A percentile compares a stretch with the other conserved stretches of the same genome.
These are phyloP conservation scores for Cyprinella venusta DNA, from an alignment of 2,797 vertebrate genomes.

Conservation along the genomic window DNA sequence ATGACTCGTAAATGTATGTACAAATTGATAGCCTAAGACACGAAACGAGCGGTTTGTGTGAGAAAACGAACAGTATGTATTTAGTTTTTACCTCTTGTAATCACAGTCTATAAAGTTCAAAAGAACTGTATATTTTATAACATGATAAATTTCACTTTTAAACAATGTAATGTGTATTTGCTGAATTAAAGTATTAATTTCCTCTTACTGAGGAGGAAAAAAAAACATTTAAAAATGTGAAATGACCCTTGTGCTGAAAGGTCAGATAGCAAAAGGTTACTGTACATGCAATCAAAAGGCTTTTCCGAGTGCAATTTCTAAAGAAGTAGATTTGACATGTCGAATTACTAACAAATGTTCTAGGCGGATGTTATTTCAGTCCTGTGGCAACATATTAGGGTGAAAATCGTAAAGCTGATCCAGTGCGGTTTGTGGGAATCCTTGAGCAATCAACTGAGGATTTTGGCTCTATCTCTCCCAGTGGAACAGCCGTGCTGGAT, in stretches of 20 bases:
- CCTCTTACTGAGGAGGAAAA: background rate
- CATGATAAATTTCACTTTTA: background rate
- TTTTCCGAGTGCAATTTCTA: background rate
- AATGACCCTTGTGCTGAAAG: background rate
- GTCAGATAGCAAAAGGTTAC: background rate
- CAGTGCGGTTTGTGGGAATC: slow-evolving; percentile 25
- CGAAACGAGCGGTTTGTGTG: no score
- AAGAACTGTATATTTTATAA: background rate
- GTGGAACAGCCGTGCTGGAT: background rate
- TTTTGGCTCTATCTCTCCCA: background rate
- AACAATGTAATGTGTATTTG: background rate
- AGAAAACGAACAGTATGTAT: no score
- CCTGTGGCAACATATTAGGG: background rate
- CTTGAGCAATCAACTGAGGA: slow-evolving; percentile 1
- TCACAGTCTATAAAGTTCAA: background rate
- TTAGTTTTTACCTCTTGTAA: no score
- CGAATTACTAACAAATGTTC: background rate
- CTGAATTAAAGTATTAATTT: background rate
- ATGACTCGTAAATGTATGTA: no score
- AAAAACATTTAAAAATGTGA: background rate
- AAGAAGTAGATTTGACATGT: background rate
- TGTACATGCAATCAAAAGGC: background rate
- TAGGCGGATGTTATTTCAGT: slow-evolving; percentile 17
- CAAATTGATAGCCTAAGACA: no score
- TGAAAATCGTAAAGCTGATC: slow-evolving; percentile 17